These are phyloP conservation scores for Lasiurus borealis DNA, from an alignment of 2,113 vertebrate genomes.

Conservation along the genomic window DNA sequence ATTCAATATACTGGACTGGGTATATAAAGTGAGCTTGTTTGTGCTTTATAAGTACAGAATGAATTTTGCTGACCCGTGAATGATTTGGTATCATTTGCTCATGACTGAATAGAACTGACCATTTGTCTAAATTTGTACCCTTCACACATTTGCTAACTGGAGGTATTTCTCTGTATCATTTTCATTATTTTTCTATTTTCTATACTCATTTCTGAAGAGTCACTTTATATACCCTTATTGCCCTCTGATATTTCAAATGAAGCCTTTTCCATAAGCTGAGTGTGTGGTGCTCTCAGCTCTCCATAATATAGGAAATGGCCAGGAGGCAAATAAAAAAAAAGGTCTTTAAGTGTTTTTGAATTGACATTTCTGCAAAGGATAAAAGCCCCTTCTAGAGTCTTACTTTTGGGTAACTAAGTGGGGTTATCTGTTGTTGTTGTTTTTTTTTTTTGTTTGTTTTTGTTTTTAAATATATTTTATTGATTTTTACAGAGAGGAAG, in stretches of 20 bases:
- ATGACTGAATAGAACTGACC: constrained; percentile 32
- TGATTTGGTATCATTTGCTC: constrained; percentile 10
- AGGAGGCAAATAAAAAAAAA: not conserved
- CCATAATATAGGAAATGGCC: not conserved
- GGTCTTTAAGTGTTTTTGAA: not conserved
- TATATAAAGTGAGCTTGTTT: constrained; percentile 22
- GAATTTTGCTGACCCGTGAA: not conserved
- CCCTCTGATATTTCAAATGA: constrained; percentile 15
- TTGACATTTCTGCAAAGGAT: not conserved
- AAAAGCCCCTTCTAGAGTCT: not conserved
- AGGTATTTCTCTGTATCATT: not conserved
- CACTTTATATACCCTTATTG: not conserved
- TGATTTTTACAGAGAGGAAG: no score
- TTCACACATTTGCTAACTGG: not conserved
- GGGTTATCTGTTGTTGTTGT: no score
- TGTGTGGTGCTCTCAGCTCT: not conserved
- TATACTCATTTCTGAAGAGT: not conserved
- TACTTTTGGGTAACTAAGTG: not conserved
- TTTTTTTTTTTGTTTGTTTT: no score
- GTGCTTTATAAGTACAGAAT: constrained; percentile 20
- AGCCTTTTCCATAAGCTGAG: not conserved
- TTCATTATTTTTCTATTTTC: constrained; percentile 56
- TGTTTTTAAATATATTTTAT: no score
- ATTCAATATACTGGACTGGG: not conserved
- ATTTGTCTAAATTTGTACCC: constrained; percentile 59